Evolutionary conservation across 2,888 invertebrate genomes (phyloP).

Genomic region (Eupithecia vulgata): DNA sequence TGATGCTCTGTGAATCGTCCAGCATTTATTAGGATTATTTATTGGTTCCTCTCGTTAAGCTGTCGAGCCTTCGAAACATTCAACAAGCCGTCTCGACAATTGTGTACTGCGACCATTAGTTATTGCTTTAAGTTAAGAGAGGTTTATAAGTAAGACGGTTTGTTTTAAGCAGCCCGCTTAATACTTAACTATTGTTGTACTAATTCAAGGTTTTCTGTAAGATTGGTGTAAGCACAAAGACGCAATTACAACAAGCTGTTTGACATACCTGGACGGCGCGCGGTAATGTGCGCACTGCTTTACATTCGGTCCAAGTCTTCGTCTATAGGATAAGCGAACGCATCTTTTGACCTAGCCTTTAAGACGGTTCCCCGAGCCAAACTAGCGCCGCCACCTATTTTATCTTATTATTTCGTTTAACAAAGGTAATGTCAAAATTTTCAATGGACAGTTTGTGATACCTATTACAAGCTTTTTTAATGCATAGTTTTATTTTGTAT

Average conservation of each 20-base stretch:
- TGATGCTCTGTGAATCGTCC: not conserved
- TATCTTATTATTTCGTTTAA: too few relatives aligned
- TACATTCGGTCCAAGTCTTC: constrained; percentile 78
- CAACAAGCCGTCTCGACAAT: not conserved
- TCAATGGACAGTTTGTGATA: too few relatives aligned
- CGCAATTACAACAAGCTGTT: constrained; percentile 83
- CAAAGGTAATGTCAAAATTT: too few relatives aligned
- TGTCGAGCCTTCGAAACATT: not conserved
- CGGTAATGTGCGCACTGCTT: constrained; percentile 74
- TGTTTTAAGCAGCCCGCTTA: constrained; percentile 50
- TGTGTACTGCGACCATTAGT: not conserved
- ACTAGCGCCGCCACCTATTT: too few relatives aligned
- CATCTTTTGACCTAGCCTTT: constrained; percentile 4
- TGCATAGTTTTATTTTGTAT: too few relatives aligned
- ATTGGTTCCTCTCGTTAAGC: not conserved
- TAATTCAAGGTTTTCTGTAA: constrained; percentile 59
- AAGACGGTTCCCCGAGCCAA: too few relatives aligned
- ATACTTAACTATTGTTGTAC: constrained; percentile 49
- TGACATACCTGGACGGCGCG: constrained; percentile 66
- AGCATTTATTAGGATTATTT: not conserved
- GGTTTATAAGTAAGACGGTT: constrained; percentile 32
- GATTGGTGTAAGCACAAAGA: constrained; percentile 69
- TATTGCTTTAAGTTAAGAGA: not conserved
- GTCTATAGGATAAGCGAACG: constrained; percentile 23
- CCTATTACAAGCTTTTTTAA: too few relatives aligned